Base-by-base conservation (phyloP, 2,888 invertebrate genomes). In the Alentia gelatinosa region DNA sequence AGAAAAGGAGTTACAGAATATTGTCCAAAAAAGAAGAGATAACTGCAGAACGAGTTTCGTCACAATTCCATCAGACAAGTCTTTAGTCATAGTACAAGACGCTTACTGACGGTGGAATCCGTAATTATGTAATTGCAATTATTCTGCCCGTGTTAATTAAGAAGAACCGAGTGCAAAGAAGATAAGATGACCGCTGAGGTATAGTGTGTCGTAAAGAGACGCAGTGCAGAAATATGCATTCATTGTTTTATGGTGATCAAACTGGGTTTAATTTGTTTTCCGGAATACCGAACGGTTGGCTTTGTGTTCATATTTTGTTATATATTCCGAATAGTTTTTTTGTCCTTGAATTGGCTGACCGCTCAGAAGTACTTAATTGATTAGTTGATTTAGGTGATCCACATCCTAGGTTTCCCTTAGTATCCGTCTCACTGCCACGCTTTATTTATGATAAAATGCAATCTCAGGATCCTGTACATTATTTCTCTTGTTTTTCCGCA, bases 391-490 rank as follows among this genome's bases (percentile, higher is more conserved):
- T 19, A 68, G n/a, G 30, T 30, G 12, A 68, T 68, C n/a, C 5
- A 1, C n/a, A n/a, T 42, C 7, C 7, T 42, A n/a, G 9, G 19
- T 68, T 68, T 26, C 68, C 33, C 15, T 30, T 30, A n/a, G 26
- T 68, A 26, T 5, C 30, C 68, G 33, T 68, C 33, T 68, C 68
- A 68, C 68, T 68, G 68, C 68, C 68, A 68, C n/a, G 68, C 68
- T 68, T 68, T 68, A 68, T 68, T 68, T 68, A 68, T 68, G 68
- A 30, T 68, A n/a, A n/a, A 68, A 68, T 68, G 68, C 68, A 68
- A 68, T 68, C 68, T 68, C 68, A 68, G 68, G 68, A 30, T 30
- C 26, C 26, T 68, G 68, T 30, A 68, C 30, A 68, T 68, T 68
- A 26, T 4, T 68, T 68, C 68, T 9, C 26, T 30, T 68, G 26